Percentiles rank a stretch among this genome's conserved stretches.
Evolutionary conservation across 2,797 vertebrate species (phyloP).

Genomic region (Scolopax bukidnonensis): DNA sequence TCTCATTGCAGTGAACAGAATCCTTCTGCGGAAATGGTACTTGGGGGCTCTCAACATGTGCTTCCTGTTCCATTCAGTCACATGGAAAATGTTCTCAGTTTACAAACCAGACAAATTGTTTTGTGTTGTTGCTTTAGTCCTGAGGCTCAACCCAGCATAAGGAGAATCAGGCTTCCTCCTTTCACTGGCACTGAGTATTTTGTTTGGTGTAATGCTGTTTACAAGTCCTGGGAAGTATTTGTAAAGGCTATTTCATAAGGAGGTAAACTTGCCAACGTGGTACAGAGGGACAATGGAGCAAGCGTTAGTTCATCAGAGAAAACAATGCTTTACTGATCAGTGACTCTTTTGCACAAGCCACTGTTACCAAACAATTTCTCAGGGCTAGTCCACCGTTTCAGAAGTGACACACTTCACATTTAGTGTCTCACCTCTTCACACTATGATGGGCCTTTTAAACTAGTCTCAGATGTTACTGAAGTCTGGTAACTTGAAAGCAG

Average conservation of each 20-base stretch:
- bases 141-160: slow-evolving; percentile 3
- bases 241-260: background rate
- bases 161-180: slow-evolving; percentile 39
- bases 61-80: slow-evolving; percentile 55
- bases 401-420: background rate
- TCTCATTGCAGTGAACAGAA: slow-evolving; percentile 39
- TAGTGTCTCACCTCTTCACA: background rate
- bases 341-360: background rate
- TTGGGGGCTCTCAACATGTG: slow-evolving; percentile 49
- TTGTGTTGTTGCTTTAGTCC: slow-evolving; percentile 34
- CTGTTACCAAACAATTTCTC: background rate
- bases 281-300: background rate
- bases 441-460: background rate
- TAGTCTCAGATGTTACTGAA: background rate
- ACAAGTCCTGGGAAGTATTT: background rate
- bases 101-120: slow-evolving; percentile 49
- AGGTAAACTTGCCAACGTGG: background rate
- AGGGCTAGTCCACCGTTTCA: background rate
- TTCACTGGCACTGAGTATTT: slow-evolving; percentile 44
- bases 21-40: slow-evolving; percentile 55
- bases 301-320: background rate
- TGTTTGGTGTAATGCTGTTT: slow-evolving; percentile 9
- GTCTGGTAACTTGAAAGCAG: slow-evolving; percentile 30
- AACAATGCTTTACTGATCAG: background rate
- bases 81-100: slow-evolving; percentile 61